Base-by-base conservation (phyloP, 2,888 invertebrate species). In the Chouioia cunea region DNA sequence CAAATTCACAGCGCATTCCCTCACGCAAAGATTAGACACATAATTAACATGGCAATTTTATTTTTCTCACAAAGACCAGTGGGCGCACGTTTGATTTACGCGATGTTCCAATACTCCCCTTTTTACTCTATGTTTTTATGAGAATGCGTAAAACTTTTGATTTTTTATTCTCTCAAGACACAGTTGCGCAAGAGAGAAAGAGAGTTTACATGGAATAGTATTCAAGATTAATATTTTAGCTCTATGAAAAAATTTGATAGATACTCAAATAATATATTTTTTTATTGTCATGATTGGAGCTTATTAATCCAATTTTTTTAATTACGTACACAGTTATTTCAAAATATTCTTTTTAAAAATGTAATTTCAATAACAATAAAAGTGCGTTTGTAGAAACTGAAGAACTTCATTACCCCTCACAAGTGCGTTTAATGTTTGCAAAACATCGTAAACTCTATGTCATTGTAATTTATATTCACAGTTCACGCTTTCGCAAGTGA, bases 21-120 rank as follows among this genome's bases (percentile, higher is more conserved):
- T 18, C 18, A 60, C 36, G 50, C 16, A 50, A 18, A n/a, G 20
- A n/a, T 47, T 59, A 44, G 27, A 27, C 27, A 44, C 12, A 20
- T 50, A 23, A 58, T 65, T 65, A 23, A 22, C 27, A 50, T 58
- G 58, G 58, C 57, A 57, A 65, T 65, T 66, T 66, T 66, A n/a
- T 66, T 57, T 27, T 6, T 27, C 27, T 27, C 27, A 4, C 44
- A 58, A 66, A 36, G 47, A 27, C 50, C 18, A 6, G 27, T 6
- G 27, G 4, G 12, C 58, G 50, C 20, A 36, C 23, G 22, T 47
- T 66, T 58, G 58, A 66, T 66, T 50, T 57, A 58, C 65, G 65
- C 58, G 27, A 15, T 23, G 27, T 36, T 44, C 54, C 54, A 12
- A 23, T 56, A 15, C 18, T 54, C 20, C 27, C 18, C 46, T 16